A percentile compares a stretch with the other conserved stretches of the same genome.
Conservation (phyloP, 2,888 invertebrate species). For the Dryadula phaetusa region DNA sequence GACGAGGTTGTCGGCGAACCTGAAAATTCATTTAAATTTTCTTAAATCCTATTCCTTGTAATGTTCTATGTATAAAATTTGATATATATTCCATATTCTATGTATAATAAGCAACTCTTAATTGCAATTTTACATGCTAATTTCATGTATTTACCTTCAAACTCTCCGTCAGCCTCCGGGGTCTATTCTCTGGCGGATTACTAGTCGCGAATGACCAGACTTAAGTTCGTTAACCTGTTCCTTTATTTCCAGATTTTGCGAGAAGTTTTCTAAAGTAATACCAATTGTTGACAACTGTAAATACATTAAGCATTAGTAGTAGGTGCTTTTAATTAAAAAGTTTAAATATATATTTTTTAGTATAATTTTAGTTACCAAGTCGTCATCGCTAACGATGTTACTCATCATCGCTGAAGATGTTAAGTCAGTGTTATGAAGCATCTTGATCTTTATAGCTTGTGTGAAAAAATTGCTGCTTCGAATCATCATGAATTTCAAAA, state of each 20-base stretch:
- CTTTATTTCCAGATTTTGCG: neutral
- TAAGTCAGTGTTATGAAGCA: neutral
- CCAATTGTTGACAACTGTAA: neutral
- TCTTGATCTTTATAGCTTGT: neutral
- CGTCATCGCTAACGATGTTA: neutral
- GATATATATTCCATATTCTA: too few species aligned
- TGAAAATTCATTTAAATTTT: neutral
- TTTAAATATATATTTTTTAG: neutral
- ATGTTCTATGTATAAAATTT: too few species aligned
- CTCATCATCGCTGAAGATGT: neutral
- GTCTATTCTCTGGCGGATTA: neutral
- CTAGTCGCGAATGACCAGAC: neutral
- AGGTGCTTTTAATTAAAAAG: too few species aligned
- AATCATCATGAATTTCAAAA: neutral
- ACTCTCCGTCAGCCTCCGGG: conserved; percentile 14
- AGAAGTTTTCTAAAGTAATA: neutral
- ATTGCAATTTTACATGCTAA: neutral
- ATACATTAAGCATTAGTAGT: neutral
- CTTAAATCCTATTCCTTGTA: neutral
- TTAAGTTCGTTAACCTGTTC: neutral
- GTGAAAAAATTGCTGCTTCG: neutral
- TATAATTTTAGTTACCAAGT: neutral
- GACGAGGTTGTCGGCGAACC: conserved; percentile 7
- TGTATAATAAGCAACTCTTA: neutral
- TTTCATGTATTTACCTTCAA: neutral